Conservation (phyloP, 2,113 vertebrate species). For the Trinectes maculatus region DNA sequence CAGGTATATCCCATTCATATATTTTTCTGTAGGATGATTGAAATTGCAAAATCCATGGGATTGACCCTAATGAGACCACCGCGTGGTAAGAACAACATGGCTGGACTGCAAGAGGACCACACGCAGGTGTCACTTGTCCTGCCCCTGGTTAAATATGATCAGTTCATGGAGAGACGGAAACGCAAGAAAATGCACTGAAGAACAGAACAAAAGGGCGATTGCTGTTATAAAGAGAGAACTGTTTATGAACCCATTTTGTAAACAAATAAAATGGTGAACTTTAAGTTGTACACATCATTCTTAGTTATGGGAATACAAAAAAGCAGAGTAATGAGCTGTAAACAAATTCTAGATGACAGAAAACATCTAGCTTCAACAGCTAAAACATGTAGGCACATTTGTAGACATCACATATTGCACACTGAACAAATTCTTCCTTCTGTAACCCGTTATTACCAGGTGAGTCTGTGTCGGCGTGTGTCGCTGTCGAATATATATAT, state of each 20-base stretch:
- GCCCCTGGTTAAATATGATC: slow-evolving; percentile 84
- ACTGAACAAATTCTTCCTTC: slow-evolving; percentile 38
- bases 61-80: slow-evolving; percentile 82
- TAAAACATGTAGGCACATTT: slow-evolving; percentile 72
- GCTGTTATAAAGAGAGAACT: not conserved
- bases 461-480: slow-evolving; percentile 10
- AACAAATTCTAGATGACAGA: slow-evolving; percentile 52
- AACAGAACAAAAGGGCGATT: not conserved
- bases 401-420: slow-evolving; percentile 75
- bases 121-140: slow-evolving; percentile 83
- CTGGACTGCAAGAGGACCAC: slow-evolving; percentile 73
- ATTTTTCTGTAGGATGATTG: slow-evolving; percentile 77
- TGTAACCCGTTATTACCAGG: slow-evolving; percentile 15
- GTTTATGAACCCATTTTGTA: slow-evolving; percentile 58
- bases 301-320: slow-evolving; percentile 34
- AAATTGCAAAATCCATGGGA: slow-evolving; percentile 91
- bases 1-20: not conserved
- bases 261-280: slow-evolving; percentile 61
- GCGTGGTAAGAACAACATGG: slow-evolving; percentile 17
- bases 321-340: slow-evolving; percentile 26
- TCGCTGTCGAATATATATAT: not conserved
- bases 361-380: slow-evolving; percentile 37
- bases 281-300: slow-evolving; percentile 9
- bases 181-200: slow-evolving; percentile 82
- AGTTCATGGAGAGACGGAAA: slow-evolving; percentile 65